Conservation (phyloP, 1,140 invertebrate species). For the Batillaria attramentaria region DNA sequence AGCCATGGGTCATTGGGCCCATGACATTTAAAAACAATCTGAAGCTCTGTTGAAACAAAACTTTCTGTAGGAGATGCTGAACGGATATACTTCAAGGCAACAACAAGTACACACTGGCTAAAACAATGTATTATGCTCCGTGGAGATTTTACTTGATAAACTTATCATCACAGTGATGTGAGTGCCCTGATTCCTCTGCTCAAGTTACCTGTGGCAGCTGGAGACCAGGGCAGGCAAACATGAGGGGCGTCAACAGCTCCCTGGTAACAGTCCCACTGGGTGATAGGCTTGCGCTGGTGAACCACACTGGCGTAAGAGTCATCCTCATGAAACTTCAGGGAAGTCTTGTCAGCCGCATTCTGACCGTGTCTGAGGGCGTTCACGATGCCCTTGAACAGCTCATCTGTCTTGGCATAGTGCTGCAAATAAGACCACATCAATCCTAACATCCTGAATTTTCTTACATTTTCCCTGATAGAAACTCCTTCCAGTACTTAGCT, state of each 20-base stretch:
- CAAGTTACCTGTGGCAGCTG: constrained; percentile 58
- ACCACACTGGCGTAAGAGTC: constrained; percentile 40
- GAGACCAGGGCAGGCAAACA: constrained; percentile 53
- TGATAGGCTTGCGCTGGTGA: constrained; percentile 42
- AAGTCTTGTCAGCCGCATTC: no score
- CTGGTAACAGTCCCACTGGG: constrained; percentile 63
- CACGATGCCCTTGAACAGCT: constrained; percentile 56
- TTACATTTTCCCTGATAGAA: neutral
- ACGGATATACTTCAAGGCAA: no score
- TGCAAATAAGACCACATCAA: constrained; percentile 42
- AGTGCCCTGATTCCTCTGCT: neutral
- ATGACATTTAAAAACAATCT: no score
- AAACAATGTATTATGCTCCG: no score
- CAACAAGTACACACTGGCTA: no score
- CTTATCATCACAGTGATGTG: no score
- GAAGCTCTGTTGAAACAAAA: no score
- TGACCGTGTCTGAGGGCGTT: no score
- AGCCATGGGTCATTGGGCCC: no score
- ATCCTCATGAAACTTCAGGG: constrained; percentile 41
- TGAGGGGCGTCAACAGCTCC: constrained; percentile 54
- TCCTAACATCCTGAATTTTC: neutral
- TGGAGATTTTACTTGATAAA: no score
- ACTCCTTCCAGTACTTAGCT: neutral
- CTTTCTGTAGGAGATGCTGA: no score
- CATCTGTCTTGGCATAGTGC: constrained; percentile 50